These are phyloP conservation scores for Omphaloscelis lunosa DNA, from an alignment of 2,888 invertebrate species.

Conservation along the genomic window DNA sequence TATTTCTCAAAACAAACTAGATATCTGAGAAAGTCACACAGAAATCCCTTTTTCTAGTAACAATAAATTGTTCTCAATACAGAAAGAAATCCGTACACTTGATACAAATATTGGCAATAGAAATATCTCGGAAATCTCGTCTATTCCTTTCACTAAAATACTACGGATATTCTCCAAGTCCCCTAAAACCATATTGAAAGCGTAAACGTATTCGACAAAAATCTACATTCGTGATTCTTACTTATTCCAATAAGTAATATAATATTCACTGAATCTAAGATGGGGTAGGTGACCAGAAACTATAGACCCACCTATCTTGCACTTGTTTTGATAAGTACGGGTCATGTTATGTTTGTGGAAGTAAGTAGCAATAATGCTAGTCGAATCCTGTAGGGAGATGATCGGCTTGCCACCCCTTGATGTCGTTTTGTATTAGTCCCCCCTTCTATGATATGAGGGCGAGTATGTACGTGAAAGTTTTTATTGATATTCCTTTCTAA, in stretches of 20 bases:
- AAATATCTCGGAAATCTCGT: slow-evolving; percentile 25
- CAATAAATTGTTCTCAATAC: slow-evolving; percentile 20
- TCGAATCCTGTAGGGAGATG: slow-evolving; percentile 74
- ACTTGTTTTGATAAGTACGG: slow-evolving; percentile 21
- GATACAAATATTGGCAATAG: slow-evolving; percentile 27
- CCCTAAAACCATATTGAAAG: slow-evolving; percentile 69
- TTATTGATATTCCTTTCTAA: slow-evolving; percentile 66
- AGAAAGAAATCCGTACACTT: slow-evolving; percentile 19
- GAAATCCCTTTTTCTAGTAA: neutral
- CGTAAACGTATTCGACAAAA: slow-evolving; percentile 72
- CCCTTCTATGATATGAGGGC: slow-evolving; percentile 69
- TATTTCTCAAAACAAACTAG: neutral
- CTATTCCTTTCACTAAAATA: slow-evolving; percentile 47
- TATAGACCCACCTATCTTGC: slow-evolving; percentile 37
- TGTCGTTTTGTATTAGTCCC: slow-evolving; percentile 76
- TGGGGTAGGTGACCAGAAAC: slow-evolving; percentile 64
- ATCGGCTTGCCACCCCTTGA: slow-evolving; percentile 70
- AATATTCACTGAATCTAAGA: slow-evolving; percentile 74
- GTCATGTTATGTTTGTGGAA: slow-evolving; percentile 64
- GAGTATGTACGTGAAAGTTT: slow-evolving; percentile 71
- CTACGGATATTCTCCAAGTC: slow-evolving; percentile 39
- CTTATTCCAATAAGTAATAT: slow-evolving; percentile 78
- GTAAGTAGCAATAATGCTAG: slow-evolving; percentile 70
- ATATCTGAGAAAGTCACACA: neutral
- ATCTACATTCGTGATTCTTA: slow-evolving; percentile 77